phyloP scores from a whole-genome alignment of 30 jellyfish, hydroid and myxozoan genomes.

The Cassiopea andromeda region DNA sequence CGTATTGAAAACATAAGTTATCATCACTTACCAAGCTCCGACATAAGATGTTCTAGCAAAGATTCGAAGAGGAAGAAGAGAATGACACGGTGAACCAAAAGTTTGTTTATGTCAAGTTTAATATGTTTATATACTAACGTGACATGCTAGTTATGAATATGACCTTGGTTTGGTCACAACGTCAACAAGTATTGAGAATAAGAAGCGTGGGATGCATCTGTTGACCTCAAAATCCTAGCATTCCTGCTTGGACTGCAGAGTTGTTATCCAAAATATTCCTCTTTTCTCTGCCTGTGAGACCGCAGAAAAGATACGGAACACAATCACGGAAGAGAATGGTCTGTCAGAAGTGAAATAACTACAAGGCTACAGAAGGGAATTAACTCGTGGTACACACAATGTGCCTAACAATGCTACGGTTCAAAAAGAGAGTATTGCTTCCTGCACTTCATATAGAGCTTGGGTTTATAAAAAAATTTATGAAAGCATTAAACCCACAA shows the following conservation, averaged over 20 bases:
- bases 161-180: background rate
- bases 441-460: slow-evolving; percentile 32
- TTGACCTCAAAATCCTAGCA: slow-evolving; percentile 24
- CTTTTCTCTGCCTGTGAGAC: slow-evolving; percentile 51
- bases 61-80: too few species aligned
- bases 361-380: background rate
- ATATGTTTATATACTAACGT: background rate
- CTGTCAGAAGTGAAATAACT: background rate
- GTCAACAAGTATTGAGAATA: background rate
- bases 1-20: too few species aligned
- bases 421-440: slow-evolving; percentile 18
- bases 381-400: slow-evolving; percentile 41
- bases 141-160: background rate
- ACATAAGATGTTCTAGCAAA: too few species aligned
- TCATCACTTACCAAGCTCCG: too few species aligned
- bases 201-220: background rate
- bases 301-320: slow-evolving; percentile 33
- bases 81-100: background rate
- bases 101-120: background rate
- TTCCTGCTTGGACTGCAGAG: slow-evolving; percentile 21
- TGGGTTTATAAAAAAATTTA: slow-evolving; percentile 20
- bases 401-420: slow-evolving; percentile 28
- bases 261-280: slow-evolving; percentile 37
- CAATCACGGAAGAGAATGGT: slow-evolving; percentile 37
- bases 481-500: slow-evolving; percentile 20